A percentile compares a stretch with the other conserved stretches of the same genome.
Conservation (phyloP, 2,797 vertebrate species). For the Numenius phaeopus region DNA sequence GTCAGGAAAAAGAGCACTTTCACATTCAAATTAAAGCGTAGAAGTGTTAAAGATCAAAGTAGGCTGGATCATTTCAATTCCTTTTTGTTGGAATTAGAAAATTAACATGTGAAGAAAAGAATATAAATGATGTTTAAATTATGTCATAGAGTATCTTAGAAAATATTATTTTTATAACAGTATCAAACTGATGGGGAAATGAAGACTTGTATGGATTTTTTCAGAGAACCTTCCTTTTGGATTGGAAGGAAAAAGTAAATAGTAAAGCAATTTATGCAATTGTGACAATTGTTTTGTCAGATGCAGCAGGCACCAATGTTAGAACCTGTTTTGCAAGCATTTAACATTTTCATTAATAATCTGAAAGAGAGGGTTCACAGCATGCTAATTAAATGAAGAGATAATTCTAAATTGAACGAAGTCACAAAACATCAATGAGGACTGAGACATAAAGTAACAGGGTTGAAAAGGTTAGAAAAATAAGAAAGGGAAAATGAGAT, state of each 20-base stretch:
- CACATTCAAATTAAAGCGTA: neutral
- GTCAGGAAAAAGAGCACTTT: neutral
- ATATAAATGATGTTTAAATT: neutral
- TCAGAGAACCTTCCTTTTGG: neutral
- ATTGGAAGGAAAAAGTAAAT: neutral
- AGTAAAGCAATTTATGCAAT: neutral
- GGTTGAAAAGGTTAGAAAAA: neutral
- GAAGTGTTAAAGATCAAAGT: neutral
- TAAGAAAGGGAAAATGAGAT: neutral
- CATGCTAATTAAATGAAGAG: neutral
- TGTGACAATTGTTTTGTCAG: neutral
- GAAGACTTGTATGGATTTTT: neutral
- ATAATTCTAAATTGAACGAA: neutral
- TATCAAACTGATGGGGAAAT: neutral
- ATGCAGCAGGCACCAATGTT: neutral
- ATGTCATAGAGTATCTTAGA: neutral
- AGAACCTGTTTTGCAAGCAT: neutral
- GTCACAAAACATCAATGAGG: neutral
- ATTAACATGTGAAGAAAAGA: neutral
- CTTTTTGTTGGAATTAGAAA: neutral
- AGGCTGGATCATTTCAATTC: neutral
- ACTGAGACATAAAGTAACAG: neutral
- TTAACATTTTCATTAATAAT: constrained; percentile 33
- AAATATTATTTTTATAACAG: neutral
- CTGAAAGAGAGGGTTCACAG: neutral